phyloP scores from a whole-genome alignment of 2,113 vertebrate species.

The Boulengeromyrus knoepffleri region DNA sequence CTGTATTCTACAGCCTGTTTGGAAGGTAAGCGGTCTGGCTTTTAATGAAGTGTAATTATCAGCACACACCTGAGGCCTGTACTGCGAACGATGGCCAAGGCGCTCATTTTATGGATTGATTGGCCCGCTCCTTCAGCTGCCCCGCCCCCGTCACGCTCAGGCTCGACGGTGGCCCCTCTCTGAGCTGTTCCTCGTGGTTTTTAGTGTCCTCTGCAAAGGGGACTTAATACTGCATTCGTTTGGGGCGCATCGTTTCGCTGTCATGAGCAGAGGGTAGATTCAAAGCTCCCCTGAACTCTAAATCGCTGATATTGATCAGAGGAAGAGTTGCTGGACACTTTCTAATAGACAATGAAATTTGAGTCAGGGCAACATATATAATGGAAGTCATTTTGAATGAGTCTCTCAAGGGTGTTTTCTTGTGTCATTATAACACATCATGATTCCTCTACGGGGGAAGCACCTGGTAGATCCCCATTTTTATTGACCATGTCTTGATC shows the following conservation, averaged over 20 bases:
- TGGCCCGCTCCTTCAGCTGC: background rate
- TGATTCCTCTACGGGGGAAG: background rate
- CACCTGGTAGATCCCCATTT: background rate
- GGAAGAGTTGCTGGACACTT: background rate
- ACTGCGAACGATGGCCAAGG: background rate
- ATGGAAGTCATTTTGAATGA: background rate
- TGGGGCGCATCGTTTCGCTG: background rate
- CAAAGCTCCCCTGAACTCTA: background rate
- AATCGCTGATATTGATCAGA: slow-evolving; percentile 2
- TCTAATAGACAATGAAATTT: background rate
- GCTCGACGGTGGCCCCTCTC: background rate
- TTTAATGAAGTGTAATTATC: background rate
- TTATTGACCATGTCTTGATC: background rate
- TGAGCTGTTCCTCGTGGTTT: background rate
- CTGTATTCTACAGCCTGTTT: background rate
- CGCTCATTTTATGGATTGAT: background rate
- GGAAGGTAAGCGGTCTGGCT: background rate
- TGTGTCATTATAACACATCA: background rate
- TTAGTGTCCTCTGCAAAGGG: background rate
- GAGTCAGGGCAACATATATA: background rate
- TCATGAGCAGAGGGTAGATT: background rate
- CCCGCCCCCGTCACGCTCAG: background rate
- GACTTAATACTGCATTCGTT: background rate
- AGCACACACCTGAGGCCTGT: background rate
- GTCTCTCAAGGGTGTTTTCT: background rate